Conservation (phyloP, 2,888 invertebrate species). For the Rhamnusium bicolor region DNA sequence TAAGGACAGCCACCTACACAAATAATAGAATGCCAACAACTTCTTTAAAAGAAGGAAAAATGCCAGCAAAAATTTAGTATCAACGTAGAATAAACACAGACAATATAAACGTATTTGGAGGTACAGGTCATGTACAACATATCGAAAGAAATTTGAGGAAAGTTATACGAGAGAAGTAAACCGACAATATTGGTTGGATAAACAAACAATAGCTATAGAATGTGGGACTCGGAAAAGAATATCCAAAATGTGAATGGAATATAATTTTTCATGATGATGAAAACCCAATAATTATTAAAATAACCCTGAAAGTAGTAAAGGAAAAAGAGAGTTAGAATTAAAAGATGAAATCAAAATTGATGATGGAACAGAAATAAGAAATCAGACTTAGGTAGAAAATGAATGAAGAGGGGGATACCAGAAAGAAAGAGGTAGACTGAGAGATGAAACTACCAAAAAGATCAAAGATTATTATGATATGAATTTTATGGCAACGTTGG, state of each 20-base stretch:
- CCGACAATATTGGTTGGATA: neutral
- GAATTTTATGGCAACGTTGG: slow-evolving; percentile 15
- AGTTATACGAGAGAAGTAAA: neutral
- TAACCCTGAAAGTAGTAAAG: neutral
- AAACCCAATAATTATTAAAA: neutral
- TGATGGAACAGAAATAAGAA: neutral
- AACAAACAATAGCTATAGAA: no score
- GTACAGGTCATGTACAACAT: neutral
- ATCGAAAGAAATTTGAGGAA: neutral
- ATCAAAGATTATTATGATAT: slow-evolving; percentile 4
- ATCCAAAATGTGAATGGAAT: no score
- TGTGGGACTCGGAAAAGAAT: no score
- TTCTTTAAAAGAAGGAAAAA: neutral
- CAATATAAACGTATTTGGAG: neutral
- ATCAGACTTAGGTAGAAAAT: neutral
- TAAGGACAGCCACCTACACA: neutral
- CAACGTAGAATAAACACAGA: neutral
- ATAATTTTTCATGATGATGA: neutral
- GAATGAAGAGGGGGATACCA: neutral
- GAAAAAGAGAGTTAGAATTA: neutral
- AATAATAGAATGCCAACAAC: neutral
- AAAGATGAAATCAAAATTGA: neutral
- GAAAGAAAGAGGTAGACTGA: neutral
- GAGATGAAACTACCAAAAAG: neutral
- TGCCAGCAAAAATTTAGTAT: no score